Base-by-base conservation (phyloP, 2,113 vertebrate species). In the Heterocephalus glaber region DNA sequence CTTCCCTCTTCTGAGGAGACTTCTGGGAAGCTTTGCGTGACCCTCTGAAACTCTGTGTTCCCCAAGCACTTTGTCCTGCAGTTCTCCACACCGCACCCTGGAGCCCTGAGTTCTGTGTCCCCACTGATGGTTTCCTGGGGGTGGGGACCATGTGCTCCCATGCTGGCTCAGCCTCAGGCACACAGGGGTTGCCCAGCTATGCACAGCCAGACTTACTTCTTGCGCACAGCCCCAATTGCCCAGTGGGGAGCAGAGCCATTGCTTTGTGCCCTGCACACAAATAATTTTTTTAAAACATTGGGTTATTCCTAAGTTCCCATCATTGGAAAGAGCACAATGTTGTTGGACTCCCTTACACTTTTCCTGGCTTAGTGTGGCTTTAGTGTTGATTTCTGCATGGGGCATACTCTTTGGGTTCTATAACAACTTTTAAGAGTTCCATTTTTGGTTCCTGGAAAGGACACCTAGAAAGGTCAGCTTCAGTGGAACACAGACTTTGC, bases 101-200 rank as follows among this genome's bases (percentile, higher is more conserved):
- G 56, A 66, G 58, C 7, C 11, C 47, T 24, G 70, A 13, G 20
- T 35, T 47, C 38, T 1, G 7, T 2, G 19, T 61, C 30, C 49
- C 24, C 14, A 10, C 24, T 4, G 26, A 16, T 85, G 56, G 68
- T 16, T n/a, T 91, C 41, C 41, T 7, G 14, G 84, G 49, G n/a
- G n/a, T 10, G 66, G 38, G 10, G 49, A 44, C 16, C 0, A 0
- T 3, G 2, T 22, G 16, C 1, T 68, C 26, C 54, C 38, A 20
- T 14, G 66, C 61, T 0, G 3, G 24, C 94, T 63, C 47, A 74
- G 92, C 7, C 33, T 22, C 33, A 5, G 79, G 16, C 30, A 44
- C 63, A n/a, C 61, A n/a, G 49, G 26, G 7, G 20, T 9, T 26
- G 2, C 38, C 80, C 44, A 47, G 24, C 1, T 1, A 1, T 7